phyloP scores from a whole-genome alignment of 2,888 invertebrate species.

The Polydrusus pterygomalis region DNA sequence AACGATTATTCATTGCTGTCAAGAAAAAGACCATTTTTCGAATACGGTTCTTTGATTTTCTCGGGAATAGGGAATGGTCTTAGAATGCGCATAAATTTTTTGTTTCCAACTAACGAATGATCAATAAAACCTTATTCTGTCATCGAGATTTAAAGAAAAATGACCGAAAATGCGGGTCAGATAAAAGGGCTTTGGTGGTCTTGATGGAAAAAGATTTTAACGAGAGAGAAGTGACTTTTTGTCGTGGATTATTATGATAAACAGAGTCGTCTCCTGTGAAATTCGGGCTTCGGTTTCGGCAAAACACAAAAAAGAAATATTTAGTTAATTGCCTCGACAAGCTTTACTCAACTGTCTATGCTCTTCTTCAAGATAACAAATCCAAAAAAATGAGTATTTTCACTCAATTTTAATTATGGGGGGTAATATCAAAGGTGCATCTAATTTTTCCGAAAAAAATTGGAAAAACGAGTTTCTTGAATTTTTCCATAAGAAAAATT shows the following conservation, averaged over 20 bases:
- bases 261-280: too few relatives aligned
- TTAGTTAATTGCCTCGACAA: too few relatives aligned
- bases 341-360: too few relatives aligned
- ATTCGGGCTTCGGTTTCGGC: too few relatives aligned
- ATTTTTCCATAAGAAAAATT: too few relatives aligned
- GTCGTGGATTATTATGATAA: background rate
- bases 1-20: conserved; percentile 29
- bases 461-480: too few relatives aligned
- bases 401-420: too few relatives aligned
- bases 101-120: conserved; percentile 20
- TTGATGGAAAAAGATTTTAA: background rate
- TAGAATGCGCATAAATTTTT: conserved; percentile 30
- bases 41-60: conserved; percentile 27
- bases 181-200: conserved; percentile 20
- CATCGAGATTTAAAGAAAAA: conserved; percentile 24
- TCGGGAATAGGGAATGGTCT: background rate
- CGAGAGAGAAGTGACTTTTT: background rate
- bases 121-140: conserved; percentile 26
- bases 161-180: conserved; percentile 28
- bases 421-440: too few relatives aligned
- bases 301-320: too few relatives aligned
- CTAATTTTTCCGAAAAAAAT: too few relatives aligned
- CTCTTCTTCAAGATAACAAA: too few relatives aligned
- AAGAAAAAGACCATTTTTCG: conserved; percentile 19
- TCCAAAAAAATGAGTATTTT: too few relatives aligned